Percentiles rank a stretch among this genome's conserved stretches.
Conservation (phyloP, 2,113 vertebrate genomes). For the Burhinus bistriatus region DNA sequence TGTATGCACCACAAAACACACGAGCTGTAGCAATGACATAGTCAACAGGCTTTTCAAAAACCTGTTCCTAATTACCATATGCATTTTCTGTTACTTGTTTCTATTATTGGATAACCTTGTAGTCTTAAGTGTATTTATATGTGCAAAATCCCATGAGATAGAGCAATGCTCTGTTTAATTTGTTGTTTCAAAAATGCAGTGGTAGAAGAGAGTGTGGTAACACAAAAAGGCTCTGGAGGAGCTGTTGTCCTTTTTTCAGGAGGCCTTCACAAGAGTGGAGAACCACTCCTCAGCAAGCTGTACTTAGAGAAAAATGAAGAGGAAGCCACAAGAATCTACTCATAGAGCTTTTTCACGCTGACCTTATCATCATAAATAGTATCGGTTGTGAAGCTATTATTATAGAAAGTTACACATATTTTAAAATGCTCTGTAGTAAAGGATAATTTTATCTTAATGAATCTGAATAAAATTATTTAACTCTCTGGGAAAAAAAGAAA, state of each 20-base stretch:
- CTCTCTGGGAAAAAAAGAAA: not conserved
- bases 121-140: not conserved
- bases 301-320: not conserved
- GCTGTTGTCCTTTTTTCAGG: not conserved
- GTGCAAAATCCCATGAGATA: not conserved
- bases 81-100: not conserved
- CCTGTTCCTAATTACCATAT: not conserved
- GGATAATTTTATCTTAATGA: not conserved
- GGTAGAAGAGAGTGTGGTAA: not conserved
- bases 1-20: not conserved
- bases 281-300: not conserved
- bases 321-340: not conserved
- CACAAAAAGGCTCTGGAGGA: not conserved
- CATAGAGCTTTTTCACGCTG: not conserved
- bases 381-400: not conserved
- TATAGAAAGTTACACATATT: not conserved
- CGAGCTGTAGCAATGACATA: not conserved
- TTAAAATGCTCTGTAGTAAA: not conserved
- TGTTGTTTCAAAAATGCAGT: not conserved
- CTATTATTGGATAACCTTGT: not conserved
- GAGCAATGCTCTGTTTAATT: not conserved
- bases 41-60: not conserved
- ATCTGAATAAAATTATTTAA: not conserved
- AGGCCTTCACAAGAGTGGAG: not conserved
- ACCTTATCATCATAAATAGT: not conserved